Evolutionary conservation across 2,113 vertebrate species (phyloP), one percentile per base, ranked within the genome.

Genomic region (Spea bombifrons): DNA sequence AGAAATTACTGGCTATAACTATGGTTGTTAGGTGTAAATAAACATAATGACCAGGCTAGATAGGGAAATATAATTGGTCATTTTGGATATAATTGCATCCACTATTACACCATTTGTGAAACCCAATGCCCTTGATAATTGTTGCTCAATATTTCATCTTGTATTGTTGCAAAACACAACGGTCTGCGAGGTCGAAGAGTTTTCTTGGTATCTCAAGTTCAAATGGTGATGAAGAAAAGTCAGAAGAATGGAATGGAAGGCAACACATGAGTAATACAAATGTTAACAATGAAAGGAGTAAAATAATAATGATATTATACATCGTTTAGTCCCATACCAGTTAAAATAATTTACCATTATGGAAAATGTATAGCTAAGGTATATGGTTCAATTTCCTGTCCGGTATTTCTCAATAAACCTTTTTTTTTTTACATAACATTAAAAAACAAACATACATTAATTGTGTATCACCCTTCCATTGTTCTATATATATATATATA

Each of bases 51-150:
- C 71, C 74, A 80, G 66, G 67, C 57, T 71, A 64, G 76, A 71
- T 71, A 64, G 68, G 61, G 70, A 73, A 79, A 80, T 80, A 67
- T 80, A 80, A 80, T 80, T 80, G 78, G 78, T 80, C 71, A 74
- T 80, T 80, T 80, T 74, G 71, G 43, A 80, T 67, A 74, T 80
- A 80, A 80, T 80, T 73, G 78, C 78, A 74, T 73, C 71, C 52
- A 80, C 77, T 72, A 80, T 80, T 73, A 73, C 52, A 73, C 77
- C 71, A 80, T 80, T 80, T 80, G 78, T 80, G 71, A 71, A 80
- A 80, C 78, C 78, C 52, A 68, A 66, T 74, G 78, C 78, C 78
- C 78, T 80, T 74, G 52, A 73, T 73, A 80, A 74, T 73, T 68
- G 50, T 74, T 13, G 16, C 57, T 66, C 64, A 74, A 73, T 74